Evolutionary conservation across 1,140 invertebrate species (phyloP), one percentile per base, ranked within the genome.

Genomic region (Zaprionus vittiger): DNA sequence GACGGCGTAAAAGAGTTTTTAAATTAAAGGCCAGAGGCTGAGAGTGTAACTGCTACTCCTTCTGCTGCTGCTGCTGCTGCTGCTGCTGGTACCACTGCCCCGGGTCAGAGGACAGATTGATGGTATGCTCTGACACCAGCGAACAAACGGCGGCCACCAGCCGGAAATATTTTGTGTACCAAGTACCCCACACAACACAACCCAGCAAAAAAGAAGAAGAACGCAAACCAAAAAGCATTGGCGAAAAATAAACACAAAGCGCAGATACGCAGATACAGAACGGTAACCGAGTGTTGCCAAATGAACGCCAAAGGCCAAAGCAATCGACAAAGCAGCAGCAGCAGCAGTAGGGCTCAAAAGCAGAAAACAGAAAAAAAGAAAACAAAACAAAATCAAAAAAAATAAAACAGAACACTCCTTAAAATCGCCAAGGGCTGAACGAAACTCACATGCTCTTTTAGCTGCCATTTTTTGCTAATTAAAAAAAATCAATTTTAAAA

Each of bases 1-100:
- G 85, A 90, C 82, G 79, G 85, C 85, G 85, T 85, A 90, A 90
- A 89, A 90, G 86, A 90, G 85, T 90, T 90, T 89, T 90, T 90
- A 90, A 90, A 91, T 90, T 90, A 90, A 90, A 90, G 85, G 86
- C 85, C 85, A 85, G 70, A 72, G 85, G 85, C 85, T 60, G 56
- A 69, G 72, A 90, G 68, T 86, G 77, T 64, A 61, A 22, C 44
- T 34, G 31, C 31, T 9, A 73, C 67, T 64, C 17, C 44, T 17
- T 26, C 28, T 55, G 55, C 76, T 60, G 2, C 7, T 31, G 71
- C 64, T 64, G 28, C 28, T 24, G 24, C 24, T 24, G 20, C 20
- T 37, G 52, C 28, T 55, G 64, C 71, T 60, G 28, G 6, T 66
- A 54, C 63, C 54, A 71, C 37, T 67, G 68, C 31, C 81, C 69